phyloP scores from a whole-genome alignment of 2,797 vertebrate species.

The Pyrocephalus nanus region DNA sequence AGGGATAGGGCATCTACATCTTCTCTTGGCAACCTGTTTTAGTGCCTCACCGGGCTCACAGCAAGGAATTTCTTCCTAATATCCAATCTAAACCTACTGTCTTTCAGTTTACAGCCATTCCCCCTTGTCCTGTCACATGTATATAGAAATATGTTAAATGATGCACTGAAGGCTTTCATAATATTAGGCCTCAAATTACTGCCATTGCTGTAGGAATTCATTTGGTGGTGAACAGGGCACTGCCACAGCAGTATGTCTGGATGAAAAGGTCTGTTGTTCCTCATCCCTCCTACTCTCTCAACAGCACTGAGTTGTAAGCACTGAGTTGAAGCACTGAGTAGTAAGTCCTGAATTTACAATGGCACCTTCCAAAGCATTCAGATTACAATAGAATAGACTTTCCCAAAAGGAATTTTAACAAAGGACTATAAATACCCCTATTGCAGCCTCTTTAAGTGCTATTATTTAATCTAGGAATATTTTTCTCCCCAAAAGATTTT shows the following conservation, averaged over 20 bases:
- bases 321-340: neutral
- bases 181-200: neutral
- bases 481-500: accelerated
- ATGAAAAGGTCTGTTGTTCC: neutral
- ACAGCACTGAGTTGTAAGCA: neutral
- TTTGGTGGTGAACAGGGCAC: neutral
- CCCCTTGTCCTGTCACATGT: neutral
- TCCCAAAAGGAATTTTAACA: neutral
- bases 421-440: accelerated
- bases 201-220: neutral
- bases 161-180: neutral
- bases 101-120: neutral
- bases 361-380: neutral
- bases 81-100: neutral
- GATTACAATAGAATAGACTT: neutral
- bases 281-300: neutral
- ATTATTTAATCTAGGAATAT: neutral
- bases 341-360: neutral
- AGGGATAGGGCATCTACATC: neutral
- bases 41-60: neutral
- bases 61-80: neutral
- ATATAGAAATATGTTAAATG: neutral
- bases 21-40: neutral
- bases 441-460: neutral
- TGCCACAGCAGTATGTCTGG: neutral